Base-by-base conservation (phyloP, 2,113 vertebrate species). In the Toxotes chatareus region DNA sequence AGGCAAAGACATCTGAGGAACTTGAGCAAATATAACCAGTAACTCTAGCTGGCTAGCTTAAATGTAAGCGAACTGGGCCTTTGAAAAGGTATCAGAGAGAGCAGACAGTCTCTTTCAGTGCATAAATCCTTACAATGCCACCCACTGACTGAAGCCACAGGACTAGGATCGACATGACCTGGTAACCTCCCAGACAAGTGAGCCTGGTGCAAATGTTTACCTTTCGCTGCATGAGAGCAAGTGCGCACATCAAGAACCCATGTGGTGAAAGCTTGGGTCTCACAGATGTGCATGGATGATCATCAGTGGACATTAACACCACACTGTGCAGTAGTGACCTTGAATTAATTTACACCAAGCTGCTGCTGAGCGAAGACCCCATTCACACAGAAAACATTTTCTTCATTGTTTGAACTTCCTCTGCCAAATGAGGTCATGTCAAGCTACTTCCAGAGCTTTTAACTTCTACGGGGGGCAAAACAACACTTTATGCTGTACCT, bases 141-240 rank as follows among this genome's bases (percentile, higher is more conserved):
- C 63, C 61, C 68, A 47, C 16, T 56, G 56, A 78, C 59, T 44
- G 27, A 76, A 69, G 55, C 67, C 59, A 53, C 32, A 62, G 68
- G 47, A 76, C 80, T 27, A 74, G 65, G 76, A 62, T 57, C 53
- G 72, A 78, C 73, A 65, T 76, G 78, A 84, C 79, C 64, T 55
- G 21, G 61, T 78, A 69, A 71, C 82, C 53, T 76, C 55, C 23
- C 5, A 68, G 38, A 81, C 56, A 73, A 66, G 68, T 14, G n/a
- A 75, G 55, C n/a, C 12, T 42, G 14, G 49, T 38, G 64, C 10
- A 49, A 81, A 59, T 72, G 73, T 83, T 82, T 85, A 64, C 62
- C 46, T 81, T 70, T n/a, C 61, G 44, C 19, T 47, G 46, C 16
- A 8, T 13, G 36, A 81, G 53, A 19, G 40, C 40, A 38, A 61